phyloP scores from a whole-genome alignment of 2,888 invertebrate genomes.

The Branchipolynoe longqiensis region DNA sequence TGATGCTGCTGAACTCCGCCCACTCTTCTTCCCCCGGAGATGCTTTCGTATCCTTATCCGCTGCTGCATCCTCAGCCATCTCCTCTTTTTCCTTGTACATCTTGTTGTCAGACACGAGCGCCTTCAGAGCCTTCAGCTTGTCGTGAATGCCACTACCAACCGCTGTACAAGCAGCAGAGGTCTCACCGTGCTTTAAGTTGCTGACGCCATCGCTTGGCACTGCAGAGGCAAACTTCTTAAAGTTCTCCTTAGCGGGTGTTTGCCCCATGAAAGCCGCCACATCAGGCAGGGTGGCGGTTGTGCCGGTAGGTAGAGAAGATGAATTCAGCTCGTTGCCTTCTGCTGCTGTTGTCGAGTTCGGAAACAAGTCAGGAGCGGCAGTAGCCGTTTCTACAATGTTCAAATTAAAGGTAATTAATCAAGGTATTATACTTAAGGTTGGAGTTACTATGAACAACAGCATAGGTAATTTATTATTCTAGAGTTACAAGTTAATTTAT shows the following conservation, averaged over 20 bases:
- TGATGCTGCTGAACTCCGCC: constrained; percentile 58
- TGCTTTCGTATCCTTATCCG: background rate
- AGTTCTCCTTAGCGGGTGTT: constrained; percentile 29
- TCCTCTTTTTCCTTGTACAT: constrained; percentile 56
- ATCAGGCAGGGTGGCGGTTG: constrained; percentile 24
- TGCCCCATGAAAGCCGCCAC: constrained; percentile 47
- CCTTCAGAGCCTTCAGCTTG: constrained; percentile 58
- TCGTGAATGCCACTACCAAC: background rate
- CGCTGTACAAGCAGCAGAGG: background rate
- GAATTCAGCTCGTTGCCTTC: background rate
- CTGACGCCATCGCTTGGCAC: constrained; percentile 20
- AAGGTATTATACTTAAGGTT: too few relatives aligned
- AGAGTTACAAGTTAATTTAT: too few relatives aligned
- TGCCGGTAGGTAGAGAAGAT: background rate
- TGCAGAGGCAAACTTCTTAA: constrained; percentile 60
- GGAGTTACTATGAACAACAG: too few relatives aligned
- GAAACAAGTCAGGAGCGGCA: background rate
- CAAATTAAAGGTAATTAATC: too few relatives aligned
- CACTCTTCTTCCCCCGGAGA: constrained; percentile 56
- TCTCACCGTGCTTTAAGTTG: background rate
- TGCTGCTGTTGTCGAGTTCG: constrained; percentile 8
- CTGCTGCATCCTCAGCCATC: background rate
- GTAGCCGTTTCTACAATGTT: constrained; percentile 4
- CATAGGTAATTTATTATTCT: too few relatives aligned
- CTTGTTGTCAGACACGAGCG: constrained; percentile 58